Conservation (phyloP, 2,113 vertebrate genomes). For the Buteo buteo region DNA sequence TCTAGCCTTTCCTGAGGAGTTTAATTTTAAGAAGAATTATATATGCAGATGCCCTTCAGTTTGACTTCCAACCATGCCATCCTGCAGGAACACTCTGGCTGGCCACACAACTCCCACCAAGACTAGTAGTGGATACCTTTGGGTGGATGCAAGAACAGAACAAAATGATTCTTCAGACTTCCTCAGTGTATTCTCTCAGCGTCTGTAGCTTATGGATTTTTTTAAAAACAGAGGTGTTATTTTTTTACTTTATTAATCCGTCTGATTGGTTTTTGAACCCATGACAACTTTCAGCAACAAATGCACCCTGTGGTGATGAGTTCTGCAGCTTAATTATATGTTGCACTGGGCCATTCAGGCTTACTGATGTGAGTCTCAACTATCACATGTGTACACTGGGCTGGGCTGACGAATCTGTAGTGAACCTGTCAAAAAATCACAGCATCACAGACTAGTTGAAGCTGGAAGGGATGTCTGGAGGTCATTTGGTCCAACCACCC, state of each 20-base stretch:
- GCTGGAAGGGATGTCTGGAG: not conserved
- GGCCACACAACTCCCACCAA: not conserved
- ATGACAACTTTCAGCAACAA: not conserved
- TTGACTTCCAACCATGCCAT: not conserved
- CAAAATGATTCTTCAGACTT: not conserved
- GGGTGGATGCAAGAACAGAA: not conserved
- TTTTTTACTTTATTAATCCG: not conserved
- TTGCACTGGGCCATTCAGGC: not conserved
- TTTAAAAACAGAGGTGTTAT: not conserved
- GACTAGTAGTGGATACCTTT: not conserved
- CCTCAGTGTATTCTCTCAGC: not conserved
- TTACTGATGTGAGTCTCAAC: not conserved
- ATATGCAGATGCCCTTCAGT: not conserved
- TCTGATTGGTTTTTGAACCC: not conserved
- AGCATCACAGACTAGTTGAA: not conserved
- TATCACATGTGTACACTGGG: not conserved
- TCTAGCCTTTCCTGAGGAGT: not conserved
- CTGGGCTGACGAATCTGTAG: not conserved
- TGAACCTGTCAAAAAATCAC: not conserved
- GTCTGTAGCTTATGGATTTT: not conserved
- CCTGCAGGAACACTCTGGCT: not conserved
- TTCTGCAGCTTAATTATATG: not conserved
- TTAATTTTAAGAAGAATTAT: not conserved
- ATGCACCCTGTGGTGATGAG: not conserved
- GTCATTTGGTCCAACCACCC: not conserved